Evolutionary conservation across 2,797 vertebrate species (phyloP), one percentile per base, ranked within the genome.

Genomic region (Pelobates cultripes): DNA sequence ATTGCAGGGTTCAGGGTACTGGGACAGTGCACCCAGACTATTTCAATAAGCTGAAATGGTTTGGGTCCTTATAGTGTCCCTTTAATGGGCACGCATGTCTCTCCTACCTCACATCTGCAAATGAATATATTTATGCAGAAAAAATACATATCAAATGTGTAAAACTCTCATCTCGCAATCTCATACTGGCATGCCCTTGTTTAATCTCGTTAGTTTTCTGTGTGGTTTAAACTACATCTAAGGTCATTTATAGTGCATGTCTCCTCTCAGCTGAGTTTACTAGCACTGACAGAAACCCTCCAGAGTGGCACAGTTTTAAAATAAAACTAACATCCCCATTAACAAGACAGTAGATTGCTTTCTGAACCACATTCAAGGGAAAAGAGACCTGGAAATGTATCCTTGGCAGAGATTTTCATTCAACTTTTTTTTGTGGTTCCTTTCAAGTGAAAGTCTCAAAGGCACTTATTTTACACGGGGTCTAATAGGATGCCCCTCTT

Each of bases 251-350:
- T 71, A 43, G 72, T 85, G 80, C 83, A 81, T 85, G 85, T 86
- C 87, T 89, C 74, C 84, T 83, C 70, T 86, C 80, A 82, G 67
- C 85, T 75, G 86, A 84, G 83, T 89, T 90, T 85, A 86, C 85
- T 85, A 76, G 80, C 83, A 86, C 44, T 73, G 85, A 85, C 88
- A 88, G 17, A 75, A 85, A 84, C 75, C 81, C 85, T 80, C 69
- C 3, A 43, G 82, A 87, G 86, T 63, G 64, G 40, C 70, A 73
- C 79, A 85, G 82, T 80, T 70, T 86, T 81, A 83, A 78, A 85
- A 85, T 78, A 85, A 74, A 78, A 43, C 84, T 75, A 79, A 75
- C 70, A 84, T 53, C 77, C 10, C 84, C 81, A 83, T 87, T 89
- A 87, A 86, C 85, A 85, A 80, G 84, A 85, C 81, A 81, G 80